phyloP scores from a whole-genome alignment of 1,140 invertebrate species.

The Propsilocerus akamusi region DNA sequence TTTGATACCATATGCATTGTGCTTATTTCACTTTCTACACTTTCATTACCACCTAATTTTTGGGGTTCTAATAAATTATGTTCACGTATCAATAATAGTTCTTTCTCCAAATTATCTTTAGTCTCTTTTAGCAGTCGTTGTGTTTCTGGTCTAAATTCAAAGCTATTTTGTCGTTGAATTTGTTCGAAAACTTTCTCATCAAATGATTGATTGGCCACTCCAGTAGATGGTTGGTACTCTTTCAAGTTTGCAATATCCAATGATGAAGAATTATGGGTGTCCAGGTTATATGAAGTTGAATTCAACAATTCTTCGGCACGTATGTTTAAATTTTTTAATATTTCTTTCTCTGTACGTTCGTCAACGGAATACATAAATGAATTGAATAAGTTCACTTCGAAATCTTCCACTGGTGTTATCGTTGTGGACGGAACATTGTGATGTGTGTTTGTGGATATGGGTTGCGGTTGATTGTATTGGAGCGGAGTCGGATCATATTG shows the following conservation, averaged over 20 bases:
- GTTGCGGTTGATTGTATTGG: neutral
- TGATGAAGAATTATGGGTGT: neutral
- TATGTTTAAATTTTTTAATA: conserved; percentile 1
- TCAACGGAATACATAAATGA: neutral
- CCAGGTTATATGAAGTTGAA: neutral
- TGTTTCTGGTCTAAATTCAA: neutral
- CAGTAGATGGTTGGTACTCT: neutral
- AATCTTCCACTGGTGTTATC: neutral
- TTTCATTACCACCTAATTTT: too few relatives aligned
- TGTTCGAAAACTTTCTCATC: neutral
- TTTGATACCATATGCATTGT: conserved; percentile 12
- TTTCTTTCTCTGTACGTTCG: neutral
- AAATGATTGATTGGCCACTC: neutral
- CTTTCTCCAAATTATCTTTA: neutral
- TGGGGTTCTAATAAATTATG: conserved; percentile 8
- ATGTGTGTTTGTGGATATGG: neutral
- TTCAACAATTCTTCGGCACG: neutral
- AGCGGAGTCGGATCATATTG: neutral
- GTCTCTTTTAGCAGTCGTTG: neutral
- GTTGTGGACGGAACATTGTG: neutral
- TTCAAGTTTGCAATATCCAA: neutral
- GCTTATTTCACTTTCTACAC: neutral
- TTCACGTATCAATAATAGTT: neutral
- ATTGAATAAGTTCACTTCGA: conserved; percentile 1
- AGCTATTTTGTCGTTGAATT: neutral